Evolutionary conservation across 2,113 vertebrate genomes (phyloP).

Genomic region (Anguilla rostrata): DNA sequence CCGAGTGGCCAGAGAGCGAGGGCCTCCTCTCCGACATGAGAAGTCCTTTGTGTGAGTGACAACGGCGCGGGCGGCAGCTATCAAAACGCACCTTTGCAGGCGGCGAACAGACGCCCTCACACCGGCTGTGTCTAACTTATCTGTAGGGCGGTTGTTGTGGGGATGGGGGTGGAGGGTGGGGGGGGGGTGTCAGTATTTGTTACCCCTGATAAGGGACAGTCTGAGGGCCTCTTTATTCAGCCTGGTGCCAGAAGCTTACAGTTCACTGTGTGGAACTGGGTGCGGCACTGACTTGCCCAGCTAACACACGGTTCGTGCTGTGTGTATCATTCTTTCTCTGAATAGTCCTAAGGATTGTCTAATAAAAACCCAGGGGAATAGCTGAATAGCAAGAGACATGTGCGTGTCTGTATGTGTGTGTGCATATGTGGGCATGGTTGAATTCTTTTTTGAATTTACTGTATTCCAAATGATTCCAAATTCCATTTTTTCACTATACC

Average conservation of each 20-base stretch:
- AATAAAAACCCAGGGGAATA: not conserved
- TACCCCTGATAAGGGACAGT: not conserved
- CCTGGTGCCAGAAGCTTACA: not conserved
- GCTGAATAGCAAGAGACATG: not conserved
- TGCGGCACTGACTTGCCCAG: not conserved
- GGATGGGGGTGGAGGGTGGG: no score
- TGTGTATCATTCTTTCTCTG: not conserved
- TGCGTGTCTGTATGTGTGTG: constrained; percentile 11
- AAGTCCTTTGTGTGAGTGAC: constrained; percentile 7
- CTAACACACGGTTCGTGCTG: not conserved
- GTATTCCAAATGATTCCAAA: no score
- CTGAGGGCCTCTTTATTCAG: not conserved
- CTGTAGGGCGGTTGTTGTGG: not conserved
- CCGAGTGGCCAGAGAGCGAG: not conserved
- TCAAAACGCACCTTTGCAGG: constrained; percentile 8
- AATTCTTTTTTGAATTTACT: no score
- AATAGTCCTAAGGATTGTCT: no score
- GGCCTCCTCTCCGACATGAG: not conserved
- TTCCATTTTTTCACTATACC: no score
- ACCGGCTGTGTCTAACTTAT: not conserved
- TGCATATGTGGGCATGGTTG: not conserved
- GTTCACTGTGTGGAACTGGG: not conserved
- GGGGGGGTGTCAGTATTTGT: not conserved
- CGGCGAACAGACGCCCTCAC: not conserved
- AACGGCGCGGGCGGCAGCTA: not conserved